Percentiles rank a stretch among this genome's conserved stretches.
These are phyloP conservation scores for Sussaba pulchella DNA, from an alignment of 2,888 invertebrate species.

Conservation along the genomic window DNA sequence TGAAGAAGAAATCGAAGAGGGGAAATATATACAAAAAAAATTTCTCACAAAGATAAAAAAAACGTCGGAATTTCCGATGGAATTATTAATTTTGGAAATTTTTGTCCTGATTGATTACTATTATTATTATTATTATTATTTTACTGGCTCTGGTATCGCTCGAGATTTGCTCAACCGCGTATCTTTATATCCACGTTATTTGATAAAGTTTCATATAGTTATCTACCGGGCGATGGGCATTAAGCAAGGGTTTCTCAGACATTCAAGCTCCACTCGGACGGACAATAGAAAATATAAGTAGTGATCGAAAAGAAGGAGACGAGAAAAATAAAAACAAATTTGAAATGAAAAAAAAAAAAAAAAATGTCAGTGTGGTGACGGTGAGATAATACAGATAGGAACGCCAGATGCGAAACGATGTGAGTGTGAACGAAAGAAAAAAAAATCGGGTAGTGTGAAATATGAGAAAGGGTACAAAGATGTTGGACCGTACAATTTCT, in stretches of 20 bases:
- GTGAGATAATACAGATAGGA: constrained; percentile 70
- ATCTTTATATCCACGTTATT: constrained; percentile 42
- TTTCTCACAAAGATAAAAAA: too few relatives aligned
- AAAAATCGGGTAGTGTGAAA: constrained; percentile 58
- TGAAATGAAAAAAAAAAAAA: background rate
- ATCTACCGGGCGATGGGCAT: constrained; percentile 59
- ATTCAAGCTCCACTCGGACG: constrained; percentile 82
- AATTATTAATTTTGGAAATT: too few relatives aligned
- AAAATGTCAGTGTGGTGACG: constrained; percentile 31
- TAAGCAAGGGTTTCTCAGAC: constrained; percentile 59
- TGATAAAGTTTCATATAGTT: constrained; percentile 24
- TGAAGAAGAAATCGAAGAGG: constrained; percentile 54
- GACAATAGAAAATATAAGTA: constrained; percentile 72
- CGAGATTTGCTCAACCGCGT: constrained; percentile 46
- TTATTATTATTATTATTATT: constrained; percentile 3
- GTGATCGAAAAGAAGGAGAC: constrained; percentile 68
- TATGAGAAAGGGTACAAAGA: constrained; percentile 42
- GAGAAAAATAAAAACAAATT: background rate
- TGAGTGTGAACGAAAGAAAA: constrained; percentile 32
- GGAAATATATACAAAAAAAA: constrained; percentile 24
- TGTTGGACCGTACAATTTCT: background rate
- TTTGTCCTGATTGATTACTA: background rate
- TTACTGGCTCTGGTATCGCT: constrained; percentile 36
- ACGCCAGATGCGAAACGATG: constrained; percentile 61
- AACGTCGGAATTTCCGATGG: too few relatives aligned